These are phyloP conservation scores for Orius insidiosus DNA, from an alignment of 1,140 invertebrate species.

Conservation along the genomic window DNA sequence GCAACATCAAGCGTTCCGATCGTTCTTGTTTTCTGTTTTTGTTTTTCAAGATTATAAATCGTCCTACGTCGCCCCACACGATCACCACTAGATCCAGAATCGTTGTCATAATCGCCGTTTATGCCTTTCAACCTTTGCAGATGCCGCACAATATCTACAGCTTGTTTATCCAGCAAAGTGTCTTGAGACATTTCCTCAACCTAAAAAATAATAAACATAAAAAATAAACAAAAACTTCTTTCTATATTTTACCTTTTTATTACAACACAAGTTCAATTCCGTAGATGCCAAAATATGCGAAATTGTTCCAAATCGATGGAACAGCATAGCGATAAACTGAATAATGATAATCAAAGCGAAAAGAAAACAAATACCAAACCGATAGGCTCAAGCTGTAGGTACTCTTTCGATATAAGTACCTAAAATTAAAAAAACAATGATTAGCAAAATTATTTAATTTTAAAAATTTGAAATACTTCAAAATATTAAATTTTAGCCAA, in stretches of 20 bases:
- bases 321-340: conserved; percentile 95
- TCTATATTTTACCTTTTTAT: conserved; percentile 47
- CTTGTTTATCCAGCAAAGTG: conserved; percentile 74
- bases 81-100: conserved; percentile 62
- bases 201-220: conserved; percentile 32
- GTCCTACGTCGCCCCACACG: conserved; percentile 68
- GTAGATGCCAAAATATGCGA: conserved; percentile 95
- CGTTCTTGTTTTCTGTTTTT: conserved; percentile 71
- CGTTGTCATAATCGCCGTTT: conserved; percentile 79
- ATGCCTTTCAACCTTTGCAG: conserved; percentile 73
- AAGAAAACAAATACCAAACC: conserved; percentile 96
- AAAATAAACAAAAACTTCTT: conserved; percentile 10
- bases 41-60: conserved; percentile 79
- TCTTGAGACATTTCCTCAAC: conserved; percentile 73
- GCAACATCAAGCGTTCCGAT: conserved; percentile 88
- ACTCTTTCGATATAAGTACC: conserved; percentile 72
- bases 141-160: conserved; percentile 82
- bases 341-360: conserved; percentile 92
- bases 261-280: conserved; percentile 72
- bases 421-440: conserved; percentile 28
- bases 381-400: conserved; percentile 84
- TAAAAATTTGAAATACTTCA: neutral
- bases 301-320: conserved; percentile 95
- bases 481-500: neutral
- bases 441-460: conserved; percentile 10